phyloP scores from a whole-genome alignment of 2,113 vertebrate genomes.

The Hystrix brachyura region DNA sequence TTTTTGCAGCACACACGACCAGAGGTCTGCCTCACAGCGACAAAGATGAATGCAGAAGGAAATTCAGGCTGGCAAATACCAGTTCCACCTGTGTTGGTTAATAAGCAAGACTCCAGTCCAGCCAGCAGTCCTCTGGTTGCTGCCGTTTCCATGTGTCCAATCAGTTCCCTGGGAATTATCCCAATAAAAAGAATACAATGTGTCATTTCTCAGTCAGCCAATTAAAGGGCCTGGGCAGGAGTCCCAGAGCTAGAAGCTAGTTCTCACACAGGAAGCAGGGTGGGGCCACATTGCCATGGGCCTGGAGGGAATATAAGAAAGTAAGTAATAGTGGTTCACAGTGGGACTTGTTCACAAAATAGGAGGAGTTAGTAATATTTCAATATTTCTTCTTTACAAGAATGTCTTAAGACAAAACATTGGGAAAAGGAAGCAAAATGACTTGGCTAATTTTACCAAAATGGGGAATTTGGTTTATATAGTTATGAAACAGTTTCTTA shows the following conservation, averaged over 20 bases:
- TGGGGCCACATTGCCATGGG: slow-evolving; percentile 17
- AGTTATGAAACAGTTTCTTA: background rate
- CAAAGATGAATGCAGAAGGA: slow-evolving; percentile 66
- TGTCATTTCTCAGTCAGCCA: slow-evolving; percentile 80
- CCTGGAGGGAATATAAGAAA: slow-evolving; percentile 15
- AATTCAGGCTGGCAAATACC: slow-evolving; percentile 73
- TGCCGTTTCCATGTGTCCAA: slow-evolving; percentile 75
- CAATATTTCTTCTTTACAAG: background rate
- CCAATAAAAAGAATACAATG: slow-evolving; percentile 81
- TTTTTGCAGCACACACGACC: slow-evolving; percentile 30
- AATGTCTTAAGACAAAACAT: background rate
- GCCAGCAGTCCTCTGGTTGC: slow-evolving; percentile 73
- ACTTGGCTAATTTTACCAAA: background rate
- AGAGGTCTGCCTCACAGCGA: slow-evolving; percentile 64
- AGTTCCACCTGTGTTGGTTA: slow-evolving; percentile 79
- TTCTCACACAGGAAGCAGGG: slow-evolving; percentile 65
- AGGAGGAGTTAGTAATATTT: background rate
- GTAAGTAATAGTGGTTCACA: background rate
- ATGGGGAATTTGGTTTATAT: background rate
- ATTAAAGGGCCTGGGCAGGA: slow-evolving; percentile 71
- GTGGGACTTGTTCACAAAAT: background rate
- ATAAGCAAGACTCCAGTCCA: slow-evolving; percentile 61
- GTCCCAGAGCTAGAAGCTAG: background rate
- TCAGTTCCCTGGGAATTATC: slow-evolving; percentile 83
- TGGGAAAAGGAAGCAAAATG: background rate